Evolutionary conservation across 2,113 vertebrate species (phyloP).

Genomic region (Octodon degus): DNA sequence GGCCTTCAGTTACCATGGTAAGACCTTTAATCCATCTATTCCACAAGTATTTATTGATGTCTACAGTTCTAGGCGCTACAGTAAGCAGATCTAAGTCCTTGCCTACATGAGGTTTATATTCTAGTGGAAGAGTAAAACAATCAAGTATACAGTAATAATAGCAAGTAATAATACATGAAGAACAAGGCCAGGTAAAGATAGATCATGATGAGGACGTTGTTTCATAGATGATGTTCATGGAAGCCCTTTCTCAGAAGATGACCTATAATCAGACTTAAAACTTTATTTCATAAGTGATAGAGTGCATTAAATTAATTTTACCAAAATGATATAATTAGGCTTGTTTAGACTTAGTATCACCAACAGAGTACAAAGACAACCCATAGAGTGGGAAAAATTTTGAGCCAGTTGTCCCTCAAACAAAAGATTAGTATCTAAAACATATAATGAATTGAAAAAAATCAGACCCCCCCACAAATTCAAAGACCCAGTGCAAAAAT

Average conservation of each 20-base stretch:
- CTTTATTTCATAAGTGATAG: conserved; percentile 6
- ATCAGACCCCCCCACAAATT: neutral
- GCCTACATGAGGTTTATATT: neutral
- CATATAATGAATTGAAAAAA: neutral
- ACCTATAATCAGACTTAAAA: conserved; percentile 22
- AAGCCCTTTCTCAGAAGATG: conserved; percentile 41
- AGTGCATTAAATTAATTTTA: conserved; percentile 45
- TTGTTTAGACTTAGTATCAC: neutral
- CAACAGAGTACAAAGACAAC: neutral
- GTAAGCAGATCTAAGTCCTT: conserved; percentile 21
- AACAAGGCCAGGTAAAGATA: neutral
- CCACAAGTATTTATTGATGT: conserved; percentile 1
- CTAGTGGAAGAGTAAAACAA: conserved; percentile 15
- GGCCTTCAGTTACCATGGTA: conserved; percentile 3
- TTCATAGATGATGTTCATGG: neutral
- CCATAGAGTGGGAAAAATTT: neutral
- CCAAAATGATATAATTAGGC: conserved; percentile 29
- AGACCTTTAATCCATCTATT: conserved; percentile 22
- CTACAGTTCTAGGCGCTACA: neutral
- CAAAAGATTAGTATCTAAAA: neutral
- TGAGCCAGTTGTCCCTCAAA: neutral
- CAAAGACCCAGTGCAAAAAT: neutral
- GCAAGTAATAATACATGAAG: neutral
- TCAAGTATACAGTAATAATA: neutral
- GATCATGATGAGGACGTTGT: conserved; percentile 8